These are phyloP conservation scores for Campopleginae sp. DNA, from an alignment of 2,888 invertebrate species.

Conservation along the genomic window DNA sequence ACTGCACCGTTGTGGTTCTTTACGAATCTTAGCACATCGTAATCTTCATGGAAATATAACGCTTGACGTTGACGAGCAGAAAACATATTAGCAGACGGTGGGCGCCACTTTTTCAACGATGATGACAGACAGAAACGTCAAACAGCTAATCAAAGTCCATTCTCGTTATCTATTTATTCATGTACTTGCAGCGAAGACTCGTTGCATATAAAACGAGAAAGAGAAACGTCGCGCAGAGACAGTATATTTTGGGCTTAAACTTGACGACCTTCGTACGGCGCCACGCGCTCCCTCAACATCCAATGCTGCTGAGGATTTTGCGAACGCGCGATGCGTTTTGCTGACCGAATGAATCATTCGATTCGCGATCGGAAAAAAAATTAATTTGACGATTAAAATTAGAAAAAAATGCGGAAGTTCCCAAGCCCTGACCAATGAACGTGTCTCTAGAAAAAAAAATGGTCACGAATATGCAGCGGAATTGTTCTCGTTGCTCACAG, in stretches of 20 bases:
- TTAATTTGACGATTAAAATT: not conserved
- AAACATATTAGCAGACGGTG: constrained; percentile 59
- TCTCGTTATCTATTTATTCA: constrained; percentile 21
- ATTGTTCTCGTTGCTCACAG: constrained; percentile 43
- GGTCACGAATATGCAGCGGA: constrained; percentile 21
- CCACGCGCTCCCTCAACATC: constrained; percentile 59
- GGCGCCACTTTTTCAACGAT: constrained; percentile 57
- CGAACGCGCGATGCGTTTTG: no score
- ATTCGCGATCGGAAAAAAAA: not conserved
- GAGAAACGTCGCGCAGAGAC: not conserved
- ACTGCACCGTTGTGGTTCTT: not conserved
- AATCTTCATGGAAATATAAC: constrained; percentile 32
- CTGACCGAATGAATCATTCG: not conserved
- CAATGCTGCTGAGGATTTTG: constrained; percentile 44
- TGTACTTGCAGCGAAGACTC: constrained; percentile 32
- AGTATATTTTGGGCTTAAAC: constrained; percentile 52
- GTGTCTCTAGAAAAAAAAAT: not conserved
- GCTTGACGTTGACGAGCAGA: constrained; percentile 60
- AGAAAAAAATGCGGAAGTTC: not conserved
- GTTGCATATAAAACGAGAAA: constrained; percentile 11
- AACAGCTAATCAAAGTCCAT: constrained; percentile 66
- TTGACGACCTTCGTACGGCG: constrained; percentile 75
- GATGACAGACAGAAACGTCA: constrained; percentile 64
- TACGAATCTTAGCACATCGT: constrained; percentile 7
- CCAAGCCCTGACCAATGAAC: constrained; percentile 13